Evolutionary conservation across 2,797 vertebrate species (phyloP).

Genomic region (Psittacula echo): DNA sequence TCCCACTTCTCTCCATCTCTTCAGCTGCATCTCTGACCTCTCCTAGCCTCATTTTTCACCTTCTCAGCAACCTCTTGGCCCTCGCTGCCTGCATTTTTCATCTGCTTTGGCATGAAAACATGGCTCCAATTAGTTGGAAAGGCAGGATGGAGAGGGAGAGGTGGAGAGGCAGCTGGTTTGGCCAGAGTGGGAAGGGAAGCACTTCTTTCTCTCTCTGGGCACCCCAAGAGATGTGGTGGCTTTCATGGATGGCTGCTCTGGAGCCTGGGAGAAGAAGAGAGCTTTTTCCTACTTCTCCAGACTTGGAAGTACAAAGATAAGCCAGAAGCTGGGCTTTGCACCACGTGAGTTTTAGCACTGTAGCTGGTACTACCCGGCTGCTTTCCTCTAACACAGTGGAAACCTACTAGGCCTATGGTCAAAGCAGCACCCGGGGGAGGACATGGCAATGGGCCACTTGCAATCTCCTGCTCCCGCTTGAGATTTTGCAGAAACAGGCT

Average conservation of each 20-base stretch:
- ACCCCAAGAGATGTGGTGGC: neutral
- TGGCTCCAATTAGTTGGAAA: conserved; percentile 25
- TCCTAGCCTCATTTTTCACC: conserved; percentile 26
- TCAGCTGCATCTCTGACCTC: neutral
- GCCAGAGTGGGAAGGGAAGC: neutral
- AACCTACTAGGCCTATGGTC: neutral
- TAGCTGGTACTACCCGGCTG: neutral
- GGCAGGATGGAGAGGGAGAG: neutral
- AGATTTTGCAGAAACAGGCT: conserved; percentile 18
- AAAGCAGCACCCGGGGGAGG: neutral
- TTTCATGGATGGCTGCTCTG: neutral
- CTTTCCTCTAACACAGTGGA: neutral
- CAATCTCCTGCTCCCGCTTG: neutral
- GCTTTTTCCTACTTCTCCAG: neutral
- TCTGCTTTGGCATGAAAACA: conserved; percentile 28
- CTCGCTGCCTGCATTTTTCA: neutral
- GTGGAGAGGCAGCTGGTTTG: neutral
- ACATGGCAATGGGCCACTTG: neutral
- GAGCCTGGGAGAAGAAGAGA: accelerated
- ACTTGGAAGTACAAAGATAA: neutral
- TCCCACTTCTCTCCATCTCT: neutral
- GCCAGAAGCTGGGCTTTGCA: neutral
- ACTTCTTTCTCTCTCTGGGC: neutral
- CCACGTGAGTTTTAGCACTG: accelerated
- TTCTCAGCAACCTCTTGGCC: neutral